Evolutionary conservation across 2,113 vertebrate species (phyloP).

Genomic region (Rhinoderma darwinii): DNA sequence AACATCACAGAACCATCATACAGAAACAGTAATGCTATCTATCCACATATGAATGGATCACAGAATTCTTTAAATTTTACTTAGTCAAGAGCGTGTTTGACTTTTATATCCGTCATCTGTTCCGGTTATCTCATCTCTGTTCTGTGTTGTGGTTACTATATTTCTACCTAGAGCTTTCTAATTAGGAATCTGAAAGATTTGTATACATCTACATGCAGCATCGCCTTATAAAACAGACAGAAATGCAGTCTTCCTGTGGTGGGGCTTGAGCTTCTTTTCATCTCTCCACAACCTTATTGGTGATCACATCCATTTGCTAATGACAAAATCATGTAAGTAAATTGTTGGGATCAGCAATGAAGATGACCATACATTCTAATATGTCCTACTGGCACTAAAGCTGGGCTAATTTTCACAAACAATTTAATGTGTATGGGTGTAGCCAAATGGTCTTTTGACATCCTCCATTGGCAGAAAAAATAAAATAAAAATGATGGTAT

Average conservation of each 20-base stretch:
- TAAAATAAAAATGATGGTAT: too few species aligned
- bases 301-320: neutral
- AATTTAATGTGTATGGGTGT: too few species aligned
- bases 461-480: too few species aligned
- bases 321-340: neutral
- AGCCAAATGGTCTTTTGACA: too few species aligned
- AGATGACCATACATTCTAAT: too few species aligned
- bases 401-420: too few species aligned
- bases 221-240: neutral
- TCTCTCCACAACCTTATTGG: neutral
- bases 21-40: conserved; percentile 54
- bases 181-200: neutral
- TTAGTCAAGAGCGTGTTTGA: neutral
- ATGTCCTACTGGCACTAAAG: too few species aligned
- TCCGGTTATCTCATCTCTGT: conserved; percentile 2
- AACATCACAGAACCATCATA: conserved; percentile 54
- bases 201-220: neutral
- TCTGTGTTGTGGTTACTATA: neutral
- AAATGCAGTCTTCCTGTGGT: too few species aligned
- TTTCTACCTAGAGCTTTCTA: neutral
- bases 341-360: too few species aligned
- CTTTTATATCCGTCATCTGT: too few species aligned
- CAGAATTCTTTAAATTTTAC: conserved; percentile 33
- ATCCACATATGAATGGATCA: conserved; percentile 25
- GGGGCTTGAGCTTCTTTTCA: neutral